Percentiles rank a stretch among this genome's conserved stretches.
phyloP scores from a whole-genome alignment of 1,140 invertebrate genomes.

The Eupristina koningsbergeri region DNA sequence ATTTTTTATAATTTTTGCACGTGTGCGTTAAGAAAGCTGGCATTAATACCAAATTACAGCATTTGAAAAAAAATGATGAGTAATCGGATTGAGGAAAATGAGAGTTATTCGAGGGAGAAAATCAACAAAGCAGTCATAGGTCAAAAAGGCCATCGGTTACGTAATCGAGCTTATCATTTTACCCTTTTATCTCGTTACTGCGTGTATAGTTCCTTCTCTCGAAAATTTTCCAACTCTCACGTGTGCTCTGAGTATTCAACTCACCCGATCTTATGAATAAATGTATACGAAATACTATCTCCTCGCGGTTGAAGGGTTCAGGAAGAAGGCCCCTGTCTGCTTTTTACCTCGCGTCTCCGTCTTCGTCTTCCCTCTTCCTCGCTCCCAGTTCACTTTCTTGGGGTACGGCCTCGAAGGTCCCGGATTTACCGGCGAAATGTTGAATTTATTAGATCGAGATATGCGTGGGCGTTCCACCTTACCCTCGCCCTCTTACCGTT shows the following conservation, averaged over 20 bases:
- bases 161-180: conserved; percentile 14
- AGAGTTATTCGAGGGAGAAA: background rate
- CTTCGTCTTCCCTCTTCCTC: conserved; percentile 45
- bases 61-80: background rate
- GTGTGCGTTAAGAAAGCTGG: too few species aligned
- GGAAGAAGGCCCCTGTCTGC: conserved; percentile 46
- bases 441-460: conserved; percentile 75
- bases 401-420: conserved; percentile 62
- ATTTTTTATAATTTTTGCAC: too few species aligned
- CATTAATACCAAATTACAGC: too few species aligned
- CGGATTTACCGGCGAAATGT: conserved; percentile 72
- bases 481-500: conserved; percentile 63
- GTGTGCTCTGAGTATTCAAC: conserved; percentile 11
- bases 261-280: conserved; percentile 38
- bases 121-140: background rate
- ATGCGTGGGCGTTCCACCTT: conserved; percentile 70
- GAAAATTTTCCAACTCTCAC: conserved; percentile 25
- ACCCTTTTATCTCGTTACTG: conserved; percentile 32
- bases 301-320: conserved; percentile 42
- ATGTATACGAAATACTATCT: conserved; percentile 50
- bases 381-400: conserved; percentile 46
- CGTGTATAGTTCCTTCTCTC: background rate
- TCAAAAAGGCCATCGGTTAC: background rate
- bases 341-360: conserved; percentile 43
- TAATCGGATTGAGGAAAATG: background rate